Evolutionary conservation across 2,797 vertebrate genomes (phyloP).

Genomic region (Adrianichthys oophorus): DNA sequence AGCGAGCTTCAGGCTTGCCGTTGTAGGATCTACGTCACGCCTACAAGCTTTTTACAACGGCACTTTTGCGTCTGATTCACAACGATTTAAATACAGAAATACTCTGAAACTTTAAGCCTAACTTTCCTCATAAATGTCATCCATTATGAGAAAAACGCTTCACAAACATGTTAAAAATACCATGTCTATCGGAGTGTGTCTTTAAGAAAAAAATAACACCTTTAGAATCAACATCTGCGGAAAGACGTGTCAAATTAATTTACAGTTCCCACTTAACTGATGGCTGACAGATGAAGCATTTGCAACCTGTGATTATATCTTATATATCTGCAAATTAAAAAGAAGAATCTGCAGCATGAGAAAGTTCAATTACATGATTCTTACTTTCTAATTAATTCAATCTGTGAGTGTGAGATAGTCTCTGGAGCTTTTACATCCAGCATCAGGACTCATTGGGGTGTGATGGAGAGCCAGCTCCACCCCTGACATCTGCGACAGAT

Average conservation of each 20-base stretch:
- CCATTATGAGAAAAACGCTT: too few relatives aligned
- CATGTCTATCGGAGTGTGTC: too few relatives aligned
- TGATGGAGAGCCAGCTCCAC: constrained; percentile 39
- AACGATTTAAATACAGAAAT: too few relatives aligned
- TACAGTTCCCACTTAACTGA: constrained; percentile 7
- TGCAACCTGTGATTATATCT: constrained; percentile 27
- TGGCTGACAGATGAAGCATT: constrained; percentile 23
- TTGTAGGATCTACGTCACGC: too few relatives aligned
- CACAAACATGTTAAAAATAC: too few relatives aligned
- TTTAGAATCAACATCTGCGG: constrained; percentile 16
- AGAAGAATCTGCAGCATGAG: neutral
- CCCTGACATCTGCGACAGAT: constrained; percentile 71
- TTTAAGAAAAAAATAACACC: too few relatives aligned
- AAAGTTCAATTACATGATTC: neutral
- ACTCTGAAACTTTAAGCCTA: too few relatives aligned
- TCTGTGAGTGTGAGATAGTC: neutral
- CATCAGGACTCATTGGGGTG: constrained; percentile 16
- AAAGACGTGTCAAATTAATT: constrained; percentile 37
- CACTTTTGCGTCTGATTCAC: too few relatives aligned
- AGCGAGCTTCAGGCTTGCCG: too few relatives aligned
- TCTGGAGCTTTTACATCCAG: neutral
- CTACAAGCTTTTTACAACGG: too few relatives aligned
- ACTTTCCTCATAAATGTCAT: too few relatives aligned
- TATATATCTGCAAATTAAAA: constrained; percentile 8
- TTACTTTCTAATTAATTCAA: constrained; percentile 17